These are phyloP conservation scores for Bombyx mandarina DNA, from an alignment of 1,140 invertebrate species.

Conservation along the genomic window DNA sequence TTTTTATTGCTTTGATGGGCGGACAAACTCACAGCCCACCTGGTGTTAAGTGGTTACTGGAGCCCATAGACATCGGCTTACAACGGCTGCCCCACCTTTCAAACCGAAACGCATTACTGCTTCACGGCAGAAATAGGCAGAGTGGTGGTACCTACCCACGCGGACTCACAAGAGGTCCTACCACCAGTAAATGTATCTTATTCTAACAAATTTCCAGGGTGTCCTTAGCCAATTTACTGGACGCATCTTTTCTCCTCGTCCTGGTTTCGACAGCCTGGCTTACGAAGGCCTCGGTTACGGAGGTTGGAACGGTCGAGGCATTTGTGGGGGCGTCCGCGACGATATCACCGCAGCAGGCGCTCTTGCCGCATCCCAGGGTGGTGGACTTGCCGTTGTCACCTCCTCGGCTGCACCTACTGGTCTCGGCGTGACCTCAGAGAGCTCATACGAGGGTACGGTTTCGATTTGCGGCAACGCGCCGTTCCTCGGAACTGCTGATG, in stretches of 20 bases:
- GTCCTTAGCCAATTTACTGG: conserved; percentile 5
- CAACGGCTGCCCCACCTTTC: too few species aligned
- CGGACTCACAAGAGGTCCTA: too few species aligned
- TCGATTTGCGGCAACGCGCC: conserved; percentile 25
- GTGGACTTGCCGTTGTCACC: conserved; percentile 3
- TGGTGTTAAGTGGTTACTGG: too few species aligned
- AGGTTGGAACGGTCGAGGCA: neutral
- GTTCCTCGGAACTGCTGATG: conserved; percentile 20
- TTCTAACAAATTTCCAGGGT: neutral
- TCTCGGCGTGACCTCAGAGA: conserved; percentile 27
- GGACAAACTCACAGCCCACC: too few species aligned
- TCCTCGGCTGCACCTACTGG: conserved; percentile 29
- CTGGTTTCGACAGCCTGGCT: neutral
- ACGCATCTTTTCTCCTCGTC: neutral
- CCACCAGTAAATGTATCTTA: too few species aligned
- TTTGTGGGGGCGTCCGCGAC: neutral
- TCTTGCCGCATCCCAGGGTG: conserved; percentile 4
- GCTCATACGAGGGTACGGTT: conserved; percentile 27
- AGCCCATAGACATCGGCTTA: too few species aligned
- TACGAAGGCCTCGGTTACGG: too few species aligned
- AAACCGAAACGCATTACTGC: too few species aligned
- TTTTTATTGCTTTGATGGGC: too few species aligned
- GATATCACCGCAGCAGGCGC: conserved; percentile 1
- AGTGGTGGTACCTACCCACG: too few species aligned
- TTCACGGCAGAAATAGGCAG: too few species aligned